Percentiles rank a stretch among this genome's conserved stretches.
phyloP scores from a whole-genome alignment of 2,888 invertebrate species.

The Crocallis elinguaria region DNA sequence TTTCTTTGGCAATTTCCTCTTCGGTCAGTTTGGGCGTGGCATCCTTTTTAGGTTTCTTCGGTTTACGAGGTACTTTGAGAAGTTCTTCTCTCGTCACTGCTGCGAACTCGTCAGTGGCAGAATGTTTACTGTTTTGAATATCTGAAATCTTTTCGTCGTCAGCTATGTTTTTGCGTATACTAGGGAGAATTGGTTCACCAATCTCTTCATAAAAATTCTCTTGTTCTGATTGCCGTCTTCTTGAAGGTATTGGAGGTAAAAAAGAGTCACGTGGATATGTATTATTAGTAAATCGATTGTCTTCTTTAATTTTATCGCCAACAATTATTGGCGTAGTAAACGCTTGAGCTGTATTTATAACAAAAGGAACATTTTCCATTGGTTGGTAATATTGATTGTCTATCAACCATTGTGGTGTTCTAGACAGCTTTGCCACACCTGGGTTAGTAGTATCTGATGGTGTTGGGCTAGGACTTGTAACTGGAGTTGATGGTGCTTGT shows the following conservation, averaged over 20 bases:
- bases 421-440: constrained; percentile 59
- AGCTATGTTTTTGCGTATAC: constrained; percentile 63
- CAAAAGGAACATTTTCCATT: constrained; percentile 67
- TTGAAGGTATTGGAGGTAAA: constrained; percentile 33
- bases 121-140: constrained; percentile 41
- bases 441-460: constrained; percentile 43
- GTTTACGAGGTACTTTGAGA: constrained; percentile 71
- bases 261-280: too few relatives aligned
- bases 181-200: constrained; percentile 48
- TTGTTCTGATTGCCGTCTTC: constrained; percentile 53
- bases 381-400: constrained; percentile 77
- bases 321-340: constrained; percentile 40
- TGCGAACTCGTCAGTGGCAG: constrained; percentile 55
- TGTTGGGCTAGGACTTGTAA: constrained; percentile 37
- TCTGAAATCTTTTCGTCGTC: constrained; percentile 75
- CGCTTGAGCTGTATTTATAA: constrained; percentile 61
- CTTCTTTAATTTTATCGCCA: constrained; percentile 39
- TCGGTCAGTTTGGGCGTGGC: constrained; percentile 38
- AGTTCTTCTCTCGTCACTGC: constrained; percentile 67
- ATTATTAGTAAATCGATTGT: constrained; percentile 28
- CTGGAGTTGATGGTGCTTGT: constrained; percentile 46
- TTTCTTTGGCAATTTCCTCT: constrained; percentile 49
- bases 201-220: constrained; percentile 80
- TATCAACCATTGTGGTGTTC: constrained; percentile 66
- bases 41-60: constrained; percentile 65